phyloP scores from a whole-genome alignment of 2,113 vertebrate genomes.

The Merops nubicus region DNA sequence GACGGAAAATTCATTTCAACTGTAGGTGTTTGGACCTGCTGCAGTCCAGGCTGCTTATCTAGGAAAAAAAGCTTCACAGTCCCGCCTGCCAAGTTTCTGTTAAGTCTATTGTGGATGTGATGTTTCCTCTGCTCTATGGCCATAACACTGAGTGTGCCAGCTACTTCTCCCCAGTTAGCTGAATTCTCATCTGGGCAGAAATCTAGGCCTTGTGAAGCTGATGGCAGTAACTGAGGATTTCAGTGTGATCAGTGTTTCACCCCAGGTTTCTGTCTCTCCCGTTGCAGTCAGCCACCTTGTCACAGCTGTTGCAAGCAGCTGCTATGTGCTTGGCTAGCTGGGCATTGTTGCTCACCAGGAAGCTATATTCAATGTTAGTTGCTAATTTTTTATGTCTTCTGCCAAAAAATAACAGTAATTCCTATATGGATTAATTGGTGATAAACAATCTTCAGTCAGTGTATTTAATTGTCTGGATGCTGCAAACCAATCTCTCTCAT shows the following conservation, averaged over 20 bases:
- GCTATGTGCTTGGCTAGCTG: background rate
- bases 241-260: rapidly evolving
- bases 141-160: background rate
- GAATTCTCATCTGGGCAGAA: background rate
- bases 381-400: constrained; percentile 15
- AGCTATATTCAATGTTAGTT: background rate
- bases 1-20: background rate
- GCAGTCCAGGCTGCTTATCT: background rate
- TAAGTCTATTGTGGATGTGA: background rate
- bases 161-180: background rate
- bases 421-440: constrained; percentile 64
- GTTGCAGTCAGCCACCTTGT: background rate
- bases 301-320: background rate
- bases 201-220: background rate
- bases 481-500: constrained; percentile 51
- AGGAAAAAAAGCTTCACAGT: background rate
- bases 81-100: background rate
- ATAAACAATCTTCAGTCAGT: constrained; percentile 65
- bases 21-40: background rate
- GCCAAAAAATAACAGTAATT: constrained; percentile 29
- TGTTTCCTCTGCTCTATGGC: background rate
- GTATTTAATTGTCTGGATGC: constrained; percentile 63
- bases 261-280: background rate
- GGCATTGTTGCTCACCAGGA: background rate
- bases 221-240: background rate